These are phyloP conservation scores for Volucella bombylans DNA, from an alignment of 2,888 invertebrate species.

Conservation along the genomic window DNA sequence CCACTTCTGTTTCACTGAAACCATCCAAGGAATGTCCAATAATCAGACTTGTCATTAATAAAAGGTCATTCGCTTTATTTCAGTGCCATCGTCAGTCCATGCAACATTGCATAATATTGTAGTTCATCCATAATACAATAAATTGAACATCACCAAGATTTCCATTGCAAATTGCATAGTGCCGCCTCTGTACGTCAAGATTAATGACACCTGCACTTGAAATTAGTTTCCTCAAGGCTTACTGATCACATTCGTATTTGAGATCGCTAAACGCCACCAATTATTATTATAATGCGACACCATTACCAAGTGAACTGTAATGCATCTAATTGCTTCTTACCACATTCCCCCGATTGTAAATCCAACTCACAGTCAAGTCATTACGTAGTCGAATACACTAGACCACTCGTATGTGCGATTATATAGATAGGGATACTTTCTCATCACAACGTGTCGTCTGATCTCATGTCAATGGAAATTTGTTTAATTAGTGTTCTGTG, in stretches of 20 bases:
- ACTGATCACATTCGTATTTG: constrained; percentile 1
- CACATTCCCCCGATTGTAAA: constrained; percentile 9
- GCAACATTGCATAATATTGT: constrained; percentile 18
- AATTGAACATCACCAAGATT: constrained; percentile 37
- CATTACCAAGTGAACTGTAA: constrained; percentile 63
- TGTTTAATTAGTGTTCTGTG: constrained; percentile 62
- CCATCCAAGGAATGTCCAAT: constrained; percentile 14
- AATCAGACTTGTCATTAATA: not conserved
- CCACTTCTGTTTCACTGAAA: not conserved
- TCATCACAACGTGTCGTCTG: not conserved
- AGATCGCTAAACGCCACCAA: constrained; percentile 63
- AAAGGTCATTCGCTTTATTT: constrained; percentile 5
- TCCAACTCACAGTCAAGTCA: not conserved
- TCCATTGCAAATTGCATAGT: constrained; percentile 41
- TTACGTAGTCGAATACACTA: too few species aligned
- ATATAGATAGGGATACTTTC: too few species aligned
- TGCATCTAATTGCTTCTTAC: constrained; percentile 52
- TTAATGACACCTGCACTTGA: constrained; percentile 65
- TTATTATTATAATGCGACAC: constrained; percentile 63
- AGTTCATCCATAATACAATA: constrained; percentile 35
- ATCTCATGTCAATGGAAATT: constrained; percentile 45
- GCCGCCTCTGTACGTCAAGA: constrained; percentile 6
- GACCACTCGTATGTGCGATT: too few species aligned
- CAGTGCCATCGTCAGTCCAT: constrained; percentile 10
- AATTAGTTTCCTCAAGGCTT: constrained; percentile 27